Percentiles rank a stretch among this genome's conserved stretches.
These are phyloP conservation scores for Charanyca ferruginea DNA, from an alignment of 2,888 invertebrate genomes.

Conservation along the genomic window DNA sequence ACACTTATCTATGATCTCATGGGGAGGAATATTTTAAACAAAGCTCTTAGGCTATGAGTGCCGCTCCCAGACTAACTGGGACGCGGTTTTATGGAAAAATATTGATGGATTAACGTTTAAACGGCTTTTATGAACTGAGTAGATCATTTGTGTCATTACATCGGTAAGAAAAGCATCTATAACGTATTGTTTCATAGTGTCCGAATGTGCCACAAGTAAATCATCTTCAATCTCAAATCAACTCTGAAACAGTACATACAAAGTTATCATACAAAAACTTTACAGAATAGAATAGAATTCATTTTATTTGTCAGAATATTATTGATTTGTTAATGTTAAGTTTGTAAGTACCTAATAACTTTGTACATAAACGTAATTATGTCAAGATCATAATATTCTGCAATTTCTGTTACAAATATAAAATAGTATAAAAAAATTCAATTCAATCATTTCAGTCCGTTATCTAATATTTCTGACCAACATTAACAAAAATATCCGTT, in stretches of 20 bases:
- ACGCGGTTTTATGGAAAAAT: constrained; percentile 56
- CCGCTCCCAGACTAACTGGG: constrained; percentile 57
- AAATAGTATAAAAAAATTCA: too few relatives aligned
- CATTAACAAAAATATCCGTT: constrained; percentile 7
- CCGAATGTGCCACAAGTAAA: too few relatives aligned
- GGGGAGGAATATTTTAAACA: constrained; percentile 67
- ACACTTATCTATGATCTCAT: constrained; percentile 74
- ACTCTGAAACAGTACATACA: too few relatives aligned
- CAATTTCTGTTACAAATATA: too few relatives aligned
- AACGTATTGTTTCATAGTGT: background rate
- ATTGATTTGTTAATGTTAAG: too few relatives aligned
- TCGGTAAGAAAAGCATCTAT: background rate
- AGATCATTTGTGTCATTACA: background rate
- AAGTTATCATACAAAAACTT: too few relatives aligned
- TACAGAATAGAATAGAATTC: too few relatives aligned
- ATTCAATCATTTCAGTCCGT: background rate
- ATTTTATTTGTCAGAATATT: too few relatives aligned
- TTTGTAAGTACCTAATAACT: too few relatives aligned
- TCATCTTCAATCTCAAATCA: too few relatives aligned
- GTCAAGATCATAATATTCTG: too few relatives aligned
- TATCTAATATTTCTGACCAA: background rate
- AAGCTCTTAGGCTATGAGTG: constrained; percentile 63
- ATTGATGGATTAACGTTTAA: constrained; percentile 37
- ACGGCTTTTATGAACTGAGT: constrained; percentile 22
- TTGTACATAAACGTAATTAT: too few relatives aligned